Evolutionary conservation across 2,113 vertebrate species (phyloP), one percentile per base, ranked within the genome.

Genomic region (Sigmodon hispidus): DNA sequence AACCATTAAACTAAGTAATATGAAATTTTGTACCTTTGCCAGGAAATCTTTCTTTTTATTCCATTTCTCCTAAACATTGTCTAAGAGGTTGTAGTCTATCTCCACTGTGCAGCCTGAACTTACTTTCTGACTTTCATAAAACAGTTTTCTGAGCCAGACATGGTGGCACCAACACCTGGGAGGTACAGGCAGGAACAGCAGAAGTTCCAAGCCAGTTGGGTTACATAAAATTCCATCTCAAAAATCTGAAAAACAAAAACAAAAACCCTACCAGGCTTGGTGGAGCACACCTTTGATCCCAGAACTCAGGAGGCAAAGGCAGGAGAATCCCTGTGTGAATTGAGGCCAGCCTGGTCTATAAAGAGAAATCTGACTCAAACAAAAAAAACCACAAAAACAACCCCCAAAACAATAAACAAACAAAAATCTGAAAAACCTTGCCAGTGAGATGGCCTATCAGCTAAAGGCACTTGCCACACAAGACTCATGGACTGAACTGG

Each of bases 51-150:
- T 63, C 55, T 89, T 81, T n/a, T n/a, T n/a, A 91, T 86, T n/a
- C 72, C 59, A 89, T 63, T 88, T 87, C 89, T 88, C 90, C 55
- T 77, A 91, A 87, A 40, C n/a, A 89, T 31, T 40, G 13, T 76
- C 50, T 88, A 48, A 86, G 59, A 90, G 19, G 85, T 81, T 48
- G 22, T 15, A 89, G 13, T 36, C 36, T 63, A 21, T 36, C n/a
- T 95, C 73, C 52, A 96, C 61, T 77, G 83, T n/a, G 89, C 5
- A 88, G 81, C 2, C 48, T 94, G 77, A 89, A 89, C 17, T 94
- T 85, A 81, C 36, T 83, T 75, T 81, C 24, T 81, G 34, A 96
- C 36, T 95, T 76, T 59, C 80, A 94, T 50, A 87, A 31, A 48
- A 61, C 8, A 8, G 52, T 85, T 91, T 57, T 31, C 19, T 31